Evolutionary conservation across 2,113 vertebrate species (phyloP).

Genomic region (Tichodroma muraria): DNA sequence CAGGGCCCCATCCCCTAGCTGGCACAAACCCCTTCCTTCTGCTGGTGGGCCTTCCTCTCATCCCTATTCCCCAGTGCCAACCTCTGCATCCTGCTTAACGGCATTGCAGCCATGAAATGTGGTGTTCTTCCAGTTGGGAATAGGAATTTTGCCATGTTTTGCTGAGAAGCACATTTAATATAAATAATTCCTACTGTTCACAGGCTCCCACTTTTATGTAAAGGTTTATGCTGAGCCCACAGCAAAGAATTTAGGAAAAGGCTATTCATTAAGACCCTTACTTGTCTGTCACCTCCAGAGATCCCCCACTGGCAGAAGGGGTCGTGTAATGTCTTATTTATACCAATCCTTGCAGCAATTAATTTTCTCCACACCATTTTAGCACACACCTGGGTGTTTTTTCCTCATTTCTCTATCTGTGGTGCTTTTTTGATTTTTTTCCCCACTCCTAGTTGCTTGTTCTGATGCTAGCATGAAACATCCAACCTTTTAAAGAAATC

Average conservation of each 20-base stretch:
- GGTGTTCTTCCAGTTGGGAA: slow-evolving; percentile 47
- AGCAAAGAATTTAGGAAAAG: slow-evolving; percentile 23
- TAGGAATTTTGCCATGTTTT: slow-evolving; percentile 43
- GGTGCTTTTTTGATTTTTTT: slow-evolving; percentile 2
- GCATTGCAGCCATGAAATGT: slow-evolving; percentile 17
- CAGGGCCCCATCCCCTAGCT: not conserved
- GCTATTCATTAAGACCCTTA: slow-evolving; percentile 22
- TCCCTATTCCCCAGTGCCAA: not conserved
- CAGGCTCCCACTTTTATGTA: slow-evolving; percentile 2
- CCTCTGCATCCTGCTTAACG: not conserved
- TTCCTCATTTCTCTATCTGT: slow-evolving; percentile 32
- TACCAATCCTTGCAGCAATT: slow-evolving; percentile 25
- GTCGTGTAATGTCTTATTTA: slow-evolving; percentile 40
- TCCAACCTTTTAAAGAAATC: slow-evolving; percentile 81
- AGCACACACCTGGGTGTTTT: not conserved
- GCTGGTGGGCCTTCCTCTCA: not conserved
- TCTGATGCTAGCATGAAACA: slow-evolving; percentile 62
- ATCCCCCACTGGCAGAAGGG: slow-evolving; percentile 12
- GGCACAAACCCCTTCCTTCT: not conserved
- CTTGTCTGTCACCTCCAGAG: slow-evolving; percentile 30
- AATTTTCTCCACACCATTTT: slow-evolving; percentile 9
- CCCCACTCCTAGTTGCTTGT: slow-evolving; percentile 42
- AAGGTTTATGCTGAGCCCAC: slow-evolving; percentile 31
- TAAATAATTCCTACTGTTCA: slow-evolving; percentile 47
- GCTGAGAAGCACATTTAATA: slow-evolving; percentile 38